Evolutionary conservation across 2,888 invertebrate genomes (phyloP).

Genomic region (Eupithecia pulchellata): DNA sequence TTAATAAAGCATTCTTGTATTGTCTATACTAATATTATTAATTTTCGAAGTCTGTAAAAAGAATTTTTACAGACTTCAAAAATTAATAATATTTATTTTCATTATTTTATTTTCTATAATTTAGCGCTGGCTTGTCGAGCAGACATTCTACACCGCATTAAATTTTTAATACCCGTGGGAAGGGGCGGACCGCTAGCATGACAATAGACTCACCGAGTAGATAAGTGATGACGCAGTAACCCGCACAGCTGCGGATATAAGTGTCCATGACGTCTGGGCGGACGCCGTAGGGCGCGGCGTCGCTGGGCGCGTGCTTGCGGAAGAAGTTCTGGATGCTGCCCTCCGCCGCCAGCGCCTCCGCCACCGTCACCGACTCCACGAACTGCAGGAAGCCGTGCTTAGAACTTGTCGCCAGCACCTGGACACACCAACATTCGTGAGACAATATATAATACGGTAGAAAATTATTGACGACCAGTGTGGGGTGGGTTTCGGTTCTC

Average conservation of each 20-base stretch:
- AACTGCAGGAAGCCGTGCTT: constrained; percentile 98
- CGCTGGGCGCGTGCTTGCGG: constrained; percentile 94
- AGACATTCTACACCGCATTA: too few species aligned
- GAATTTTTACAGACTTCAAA: too few species aligned
- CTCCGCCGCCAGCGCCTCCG: constrained; percentile 94
- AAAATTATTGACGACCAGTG: too few species aligned
- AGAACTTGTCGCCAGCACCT: constrained; percentile 96
- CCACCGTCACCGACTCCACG: constrained; percentile 96
- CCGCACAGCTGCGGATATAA: constrained; percentile 97
- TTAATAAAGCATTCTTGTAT: too few species aligned
- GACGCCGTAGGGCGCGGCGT: constrained; percentile 95
- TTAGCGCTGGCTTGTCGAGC: too few species aligned
- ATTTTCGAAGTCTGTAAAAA: too few species aligned
- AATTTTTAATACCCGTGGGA: too few species aligned
- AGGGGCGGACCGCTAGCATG: too few species aligned
- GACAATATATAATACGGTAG: neutral
- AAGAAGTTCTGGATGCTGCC: constrained; percentile 97
- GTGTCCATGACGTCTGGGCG: constrained; percentile 98
- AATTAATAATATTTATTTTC: too few species aligned
- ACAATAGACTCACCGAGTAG: constrained; percentile 87
- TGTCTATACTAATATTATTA: too few species aligned
- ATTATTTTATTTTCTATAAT: too few species aligned
- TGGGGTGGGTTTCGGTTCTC: too few species aligned
- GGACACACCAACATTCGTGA: neutral
- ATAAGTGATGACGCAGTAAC: constrained; percentile 99